These are phyloP conservation scores for Sebastes hubbsi DNA, from an alignment of 2,797 vertebrate genomes.

Conservation along the genomic window DNA sequence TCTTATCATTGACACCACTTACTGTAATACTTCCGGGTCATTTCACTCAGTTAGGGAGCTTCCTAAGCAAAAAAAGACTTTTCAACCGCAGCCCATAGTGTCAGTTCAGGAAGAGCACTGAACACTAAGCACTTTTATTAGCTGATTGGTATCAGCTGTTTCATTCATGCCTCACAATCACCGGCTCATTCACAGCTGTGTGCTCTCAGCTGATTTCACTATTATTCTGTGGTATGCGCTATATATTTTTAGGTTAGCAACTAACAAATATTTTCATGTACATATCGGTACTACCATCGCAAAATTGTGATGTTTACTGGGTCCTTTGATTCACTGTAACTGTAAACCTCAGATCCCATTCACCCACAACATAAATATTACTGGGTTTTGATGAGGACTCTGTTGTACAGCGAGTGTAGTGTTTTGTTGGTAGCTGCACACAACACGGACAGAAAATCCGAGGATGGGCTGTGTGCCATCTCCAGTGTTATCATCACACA, in stretches of 20 bases:
- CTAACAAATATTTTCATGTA: not conserved
- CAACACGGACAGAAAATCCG: conserved; percentile 32
- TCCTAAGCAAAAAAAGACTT: not conserved
- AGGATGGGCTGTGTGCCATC: conserved; percentile 49
- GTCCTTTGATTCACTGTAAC: not conserved
- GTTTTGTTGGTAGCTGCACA: conserved; percentile 34
- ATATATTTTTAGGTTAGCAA: not conserved
- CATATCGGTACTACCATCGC: not conserved
- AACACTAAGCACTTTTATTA: not conserved
- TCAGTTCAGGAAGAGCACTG: not conserved
- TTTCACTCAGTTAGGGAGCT: not conserved
- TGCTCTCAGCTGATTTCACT: not conserved
- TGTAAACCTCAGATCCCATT: not conserved
- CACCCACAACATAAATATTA: not conserved
- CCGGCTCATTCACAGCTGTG: not conserved
- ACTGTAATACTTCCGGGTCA: not conserved
- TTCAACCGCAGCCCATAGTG: not conserved
- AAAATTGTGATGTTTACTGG: not conserved
- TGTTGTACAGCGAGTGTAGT: conserved; percentile 36
- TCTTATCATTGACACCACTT: not conserved
- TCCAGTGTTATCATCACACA: conserved; percentile 61
- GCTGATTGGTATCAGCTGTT: not conserved
- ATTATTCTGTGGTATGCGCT: not conserved
- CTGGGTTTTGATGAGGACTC: conserved; percentile 32
- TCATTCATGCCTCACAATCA: not conserved